Percentiles rank a stretch among this genome's conserved stretches.
Conservation (phyloP, 2,888 invertebrate genomes). For the Brachypalpus laphriformis region DNA sequence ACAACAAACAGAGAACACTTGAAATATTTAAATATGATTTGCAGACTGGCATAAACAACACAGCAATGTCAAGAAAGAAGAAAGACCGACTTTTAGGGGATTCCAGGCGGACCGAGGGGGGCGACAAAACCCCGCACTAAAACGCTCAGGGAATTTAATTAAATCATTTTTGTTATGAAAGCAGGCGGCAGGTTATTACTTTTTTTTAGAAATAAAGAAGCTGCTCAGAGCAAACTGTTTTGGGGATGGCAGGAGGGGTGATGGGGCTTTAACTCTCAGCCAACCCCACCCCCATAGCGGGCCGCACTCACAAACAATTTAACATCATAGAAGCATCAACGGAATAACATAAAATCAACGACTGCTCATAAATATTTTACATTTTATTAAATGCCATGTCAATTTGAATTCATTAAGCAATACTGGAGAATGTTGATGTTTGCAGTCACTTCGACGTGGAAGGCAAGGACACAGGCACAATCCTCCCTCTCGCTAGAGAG, state of each 20-base stretch:
- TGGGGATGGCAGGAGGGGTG: no score
- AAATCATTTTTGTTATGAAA: constrained; percentile 70
- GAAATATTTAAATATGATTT: constrained; percentile 71
- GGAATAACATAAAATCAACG: constrained; percentile 64
- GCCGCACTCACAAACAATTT: constrained; percentile 43
- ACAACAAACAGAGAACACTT: constrained; percentile 60
- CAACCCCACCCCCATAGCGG: not conserved
- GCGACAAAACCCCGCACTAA: constrained; percentile 31
- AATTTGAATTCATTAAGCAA: constrained; percentile 64
- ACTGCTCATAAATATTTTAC: constrained; percentile 68
- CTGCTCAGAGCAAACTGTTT: constrained; percentile 16
- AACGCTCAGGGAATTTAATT: constrained; percentile 68
- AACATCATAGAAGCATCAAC: constrained; percentile 54
- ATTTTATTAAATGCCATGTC: constrained; percentile 66
- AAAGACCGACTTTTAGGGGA: not conserved
- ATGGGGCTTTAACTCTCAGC: not conserved
- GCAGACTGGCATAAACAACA: constrained; percentile 52
- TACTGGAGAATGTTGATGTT: constrained; percentile 48
- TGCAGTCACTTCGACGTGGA: constrained; percentile 2
- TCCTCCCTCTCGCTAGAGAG: not conserved
- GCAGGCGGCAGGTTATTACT: constrained; percentile 62
- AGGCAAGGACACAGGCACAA: not conserved
- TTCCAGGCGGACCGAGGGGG: not conserved
- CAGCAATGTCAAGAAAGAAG: constrained; percentile 21
- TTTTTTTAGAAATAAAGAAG: constrained; percentile 55